phyloP scores from a whole-genome alignment of 2,797 vertebrate species.

The Anolis apletophallus region DNA sequence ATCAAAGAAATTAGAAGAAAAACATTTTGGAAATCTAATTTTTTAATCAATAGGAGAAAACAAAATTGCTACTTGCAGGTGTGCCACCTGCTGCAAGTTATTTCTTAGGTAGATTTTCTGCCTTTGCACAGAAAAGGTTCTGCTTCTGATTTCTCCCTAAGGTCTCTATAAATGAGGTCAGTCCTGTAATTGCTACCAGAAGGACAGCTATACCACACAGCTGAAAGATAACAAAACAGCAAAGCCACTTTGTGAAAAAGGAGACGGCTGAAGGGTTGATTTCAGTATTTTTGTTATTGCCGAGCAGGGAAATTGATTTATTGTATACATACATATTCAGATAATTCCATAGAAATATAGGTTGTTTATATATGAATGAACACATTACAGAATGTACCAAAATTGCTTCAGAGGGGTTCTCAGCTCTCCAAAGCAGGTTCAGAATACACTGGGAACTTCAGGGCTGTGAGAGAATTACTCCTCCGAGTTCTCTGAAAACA shows the following conservation, averaged over 20 bases:
- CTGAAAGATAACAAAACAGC: background rate
- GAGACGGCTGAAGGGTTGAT: background rate
- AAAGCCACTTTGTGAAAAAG: background rate
- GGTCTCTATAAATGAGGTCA: slow-evolving; percentile 12
- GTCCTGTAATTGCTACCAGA: slow-evolving; percentile 32
- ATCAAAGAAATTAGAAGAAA: background rate
- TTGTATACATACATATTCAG: too few species aligned
- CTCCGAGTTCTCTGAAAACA: too few species aligned
- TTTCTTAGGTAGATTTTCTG: slow-evolving; percentile 9
- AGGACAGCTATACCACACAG: background rate
- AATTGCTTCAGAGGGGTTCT: too few species aligned
- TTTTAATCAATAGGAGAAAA: background rate
- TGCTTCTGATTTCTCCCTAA: slow-evolving; percentile 23
- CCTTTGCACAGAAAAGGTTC: background rate
- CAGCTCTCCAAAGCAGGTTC: too few species aligned
- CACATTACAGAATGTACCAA: background rate
- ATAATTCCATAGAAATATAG: background rate
- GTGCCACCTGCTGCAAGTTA: slow-evolving; percentile 17
- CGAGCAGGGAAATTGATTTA: background rate
- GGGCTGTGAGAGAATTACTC: too few species aligned
- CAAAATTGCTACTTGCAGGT: slow-evolving; percentile 14
- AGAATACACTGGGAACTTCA: too few species aligned
- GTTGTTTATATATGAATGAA: too few species aligned
- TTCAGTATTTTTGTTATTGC: background rate
- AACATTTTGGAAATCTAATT: background rate